Evolutionary conservation across 2,888 invertebrate species (phyloP).

Genomic region (Drosophila siamana): DNA sequence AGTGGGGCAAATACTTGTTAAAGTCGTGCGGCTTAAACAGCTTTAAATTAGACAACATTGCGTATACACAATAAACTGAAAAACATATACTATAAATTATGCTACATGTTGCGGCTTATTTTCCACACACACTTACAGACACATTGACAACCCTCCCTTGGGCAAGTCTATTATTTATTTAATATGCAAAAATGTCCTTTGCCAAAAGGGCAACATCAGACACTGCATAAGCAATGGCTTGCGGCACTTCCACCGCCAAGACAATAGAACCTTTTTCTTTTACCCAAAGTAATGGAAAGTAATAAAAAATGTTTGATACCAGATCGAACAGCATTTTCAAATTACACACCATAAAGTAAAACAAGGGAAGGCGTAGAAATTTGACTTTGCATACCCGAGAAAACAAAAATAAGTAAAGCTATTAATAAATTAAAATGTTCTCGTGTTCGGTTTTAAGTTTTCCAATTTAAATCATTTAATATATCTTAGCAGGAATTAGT

Average conservation of each 20-base stretch:
- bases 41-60: constrained; percentile 27
- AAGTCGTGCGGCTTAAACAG: constrained; percentile 33
- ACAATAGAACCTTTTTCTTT: neutral
- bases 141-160: neutral
- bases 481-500: neutral
- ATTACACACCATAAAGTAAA: constrained; percentile 5
- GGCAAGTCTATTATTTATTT: constrained; percentile 27
- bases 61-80: constrained; percentile 25
- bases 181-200: constrained; percentile 15
- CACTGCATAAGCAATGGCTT: neutral
- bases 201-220: neutral
- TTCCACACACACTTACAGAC: neutral
- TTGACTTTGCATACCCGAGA: neutral
- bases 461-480: neutral
- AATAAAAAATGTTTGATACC: constrained; percentile 16
- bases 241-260: neutral
- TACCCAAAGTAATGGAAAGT: constrained; percentile 3
- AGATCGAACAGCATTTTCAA: constrained; percentile 5
- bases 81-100: constrained; percentile 2
- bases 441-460: no score
- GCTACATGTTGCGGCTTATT: constrained; percentile 39
- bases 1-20: constrained; percentile 33
- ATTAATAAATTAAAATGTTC: neutral
- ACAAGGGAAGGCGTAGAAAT: neutral
- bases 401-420: neutral